These are phyloP conservation scores for Hesperophylax magnus DNA, from an alignment of 1,140 invertebrate genomes.

Conservation along the genomic window DNA sequence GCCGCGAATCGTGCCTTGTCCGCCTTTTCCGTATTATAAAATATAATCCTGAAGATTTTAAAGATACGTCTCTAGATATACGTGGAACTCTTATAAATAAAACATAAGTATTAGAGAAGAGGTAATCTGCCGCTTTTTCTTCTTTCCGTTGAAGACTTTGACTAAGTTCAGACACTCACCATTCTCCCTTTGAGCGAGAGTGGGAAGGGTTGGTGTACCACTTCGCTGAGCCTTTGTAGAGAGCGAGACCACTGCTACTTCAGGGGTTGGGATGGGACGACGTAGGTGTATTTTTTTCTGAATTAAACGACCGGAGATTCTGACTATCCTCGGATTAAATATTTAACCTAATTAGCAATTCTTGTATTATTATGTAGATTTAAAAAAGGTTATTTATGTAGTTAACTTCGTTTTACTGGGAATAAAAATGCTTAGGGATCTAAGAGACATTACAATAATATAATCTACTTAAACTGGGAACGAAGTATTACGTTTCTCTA, in stretches of 20 bases:
- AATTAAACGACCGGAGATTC: not conserved
- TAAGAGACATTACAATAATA: too few relatives aligned
- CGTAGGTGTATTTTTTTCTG: slow-evolving; percentile 5
- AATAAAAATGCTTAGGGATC: too few relatives aligned
- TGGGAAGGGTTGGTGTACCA: not conserved
- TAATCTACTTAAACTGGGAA: too few relatives aligned
- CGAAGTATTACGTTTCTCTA: too few relatives aligned
- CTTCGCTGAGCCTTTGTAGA: not conserved
- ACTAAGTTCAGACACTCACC: slow-evolving; percentile 9
- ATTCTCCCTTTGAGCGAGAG: not conserved
- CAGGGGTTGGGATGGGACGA: not conserved
- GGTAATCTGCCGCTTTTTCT: slow-evolving; percentile 24
- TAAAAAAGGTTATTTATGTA: too few relatives aligned
- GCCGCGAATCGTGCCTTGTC: too few relatives aligned
- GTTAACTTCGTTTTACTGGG: too few relatives aligned
- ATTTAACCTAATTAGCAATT: not conserved
- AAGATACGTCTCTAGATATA: not conserved
- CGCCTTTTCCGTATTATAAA: too few relatives aligned
- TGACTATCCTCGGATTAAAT: slow-evolving; percentile 1
- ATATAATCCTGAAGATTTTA: too few relatives aligned
- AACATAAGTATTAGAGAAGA: slow-evolving; percentile 28
- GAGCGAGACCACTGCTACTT: not conserved
- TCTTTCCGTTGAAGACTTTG: slow-evolving; percentile 21
- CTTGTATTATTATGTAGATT: too few relatives aligned
- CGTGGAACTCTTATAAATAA: slow-evolving; percentile 20